A percentile compares a stretch with the other conserved stretches of the same genome.
phyloP scores from a whole-genome alignment of 1,140 invertebrate genomes.

The Delia radicum region DNA sequence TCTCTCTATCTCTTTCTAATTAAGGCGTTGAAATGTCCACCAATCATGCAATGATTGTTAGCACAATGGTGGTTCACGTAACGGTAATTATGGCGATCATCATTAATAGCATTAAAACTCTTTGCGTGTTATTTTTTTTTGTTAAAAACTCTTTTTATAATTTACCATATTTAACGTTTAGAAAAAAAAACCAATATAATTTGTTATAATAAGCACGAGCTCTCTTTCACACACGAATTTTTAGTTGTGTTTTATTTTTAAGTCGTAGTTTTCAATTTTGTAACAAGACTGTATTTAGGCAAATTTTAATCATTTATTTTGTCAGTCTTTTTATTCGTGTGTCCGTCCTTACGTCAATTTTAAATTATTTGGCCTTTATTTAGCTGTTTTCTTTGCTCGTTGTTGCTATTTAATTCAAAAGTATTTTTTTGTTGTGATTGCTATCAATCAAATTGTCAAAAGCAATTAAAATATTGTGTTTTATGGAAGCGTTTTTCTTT shows the following conservation, averaged over 20 bases:
- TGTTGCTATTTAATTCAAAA: background rate
- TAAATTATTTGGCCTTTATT: background rate
- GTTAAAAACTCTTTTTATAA: background rate
- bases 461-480: background rate
- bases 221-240: background rate
- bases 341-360: too few species aligned
- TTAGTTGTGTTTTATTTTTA: background rate
- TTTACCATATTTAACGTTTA: background rate
- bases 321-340: constrained; percentile 18
- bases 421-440: background rate
- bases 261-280: constrained; percentile 23
- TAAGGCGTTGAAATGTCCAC: background rate
- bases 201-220: background rate
- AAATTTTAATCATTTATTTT: constrained; percentile 34
- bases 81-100: constrained; percentile 56
- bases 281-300: constrained; percentile 55
- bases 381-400: background rate
- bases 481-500: background rate
- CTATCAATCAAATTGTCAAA: background rate
- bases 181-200: background rate
- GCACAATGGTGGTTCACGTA: constrained; percentile 54
- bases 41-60: background rate
- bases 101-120: constrained; percentile 28
- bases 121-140: background rate
- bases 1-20: background rate